Evolutionary conservation across 2,888 invertebrate species (phyloP).

Genomic region (Nomada ferruginata): DNA sequence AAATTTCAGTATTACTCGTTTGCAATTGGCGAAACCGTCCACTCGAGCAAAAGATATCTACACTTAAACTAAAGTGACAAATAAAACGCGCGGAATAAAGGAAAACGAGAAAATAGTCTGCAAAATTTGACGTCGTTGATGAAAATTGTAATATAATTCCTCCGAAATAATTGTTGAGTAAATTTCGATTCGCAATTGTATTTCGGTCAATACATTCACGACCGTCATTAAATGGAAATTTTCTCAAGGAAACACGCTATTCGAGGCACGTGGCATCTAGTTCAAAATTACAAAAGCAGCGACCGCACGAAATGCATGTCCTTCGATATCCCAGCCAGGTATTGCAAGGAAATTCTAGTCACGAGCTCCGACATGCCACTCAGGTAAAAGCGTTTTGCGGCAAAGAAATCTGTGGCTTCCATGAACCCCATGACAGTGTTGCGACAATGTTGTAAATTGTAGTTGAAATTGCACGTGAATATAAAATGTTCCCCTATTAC

Average conservation of each 20-base stretch:
- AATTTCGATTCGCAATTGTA: too few species aligned
- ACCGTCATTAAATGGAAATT: slow-evolving; percentile 5
- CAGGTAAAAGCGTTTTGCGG: slow-evolving; percentile 45
- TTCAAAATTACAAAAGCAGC: slow-evolving; percentile 44
- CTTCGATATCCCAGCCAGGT: slow-evolving; percentile 31
- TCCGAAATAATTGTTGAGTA: too few species aligned
- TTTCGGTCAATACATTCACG: too few species aligned
- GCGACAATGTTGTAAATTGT: neutral
- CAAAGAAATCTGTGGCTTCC: slow-evolving; percentile 26
- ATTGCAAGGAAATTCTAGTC: slow-evolving; percentile 55
- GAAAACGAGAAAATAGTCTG: too few species aligned
- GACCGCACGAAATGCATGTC: slow-evolving; percentile 22
- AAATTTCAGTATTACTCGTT: too few species aligned
- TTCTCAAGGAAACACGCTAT: slow-evolving; percentile 24
- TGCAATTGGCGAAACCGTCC: too few species aligned
- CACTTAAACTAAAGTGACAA: too few species aligned
- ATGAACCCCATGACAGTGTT: slow-evolving; percentile 4
- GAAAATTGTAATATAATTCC: too few species aligned
- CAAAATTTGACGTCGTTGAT: too few species aligned
- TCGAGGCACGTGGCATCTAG: slow-evolving; percentile 19
- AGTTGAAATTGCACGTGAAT: neutral
- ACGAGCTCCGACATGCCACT: slow-evolving; percentile 60
- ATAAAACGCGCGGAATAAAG: too few species aligned
- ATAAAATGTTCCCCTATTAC: neutral
- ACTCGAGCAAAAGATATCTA: too few species aligned